A percentile compares a stretch with the other conserved stretches of the same genome.
These are phyloP conservation scores for Cryptops parisi DNA, from an alignment of 2,888 invertebrate genomes.

Conservation along the genomic window DNA sequence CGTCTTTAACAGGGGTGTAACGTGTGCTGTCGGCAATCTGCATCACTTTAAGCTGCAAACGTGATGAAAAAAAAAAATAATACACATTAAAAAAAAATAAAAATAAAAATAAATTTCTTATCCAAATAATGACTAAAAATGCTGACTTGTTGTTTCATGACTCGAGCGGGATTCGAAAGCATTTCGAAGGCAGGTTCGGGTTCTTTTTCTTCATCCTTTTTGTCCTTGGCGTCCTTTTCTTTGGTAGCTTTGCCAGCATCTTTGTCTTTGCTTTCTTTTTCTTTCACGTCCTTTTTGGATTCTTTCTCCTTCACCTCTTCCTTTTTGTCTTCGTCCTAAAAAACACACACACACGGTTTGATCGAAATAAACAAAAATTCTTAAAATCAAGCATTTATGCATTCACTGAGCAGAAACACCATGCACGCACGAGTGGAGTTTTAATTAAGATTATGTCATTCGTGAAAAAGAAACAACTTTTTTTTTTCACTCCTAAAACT, in stretches of 20 bases:
- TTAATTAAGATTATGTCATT: no score
- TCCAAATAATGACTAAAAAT: no score
- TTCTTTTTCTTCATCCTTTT: constrained; percentile 44
- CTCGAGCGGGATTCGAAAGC: constrained; percentile 83
- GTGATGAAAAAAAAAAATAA: constrained; percentile 14
- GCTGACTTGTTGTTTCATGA: constrained; percentile 68
- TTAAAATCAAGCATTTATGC: no score
- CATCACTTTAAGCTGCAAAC: constrained; percentile 42
- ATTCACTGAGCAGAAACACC: no score
- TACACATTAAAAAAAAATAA: background rate
- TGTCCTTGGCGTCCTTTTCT: constrained; percentile 25
- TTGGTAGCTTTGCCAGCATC: constrained; percentile 34
- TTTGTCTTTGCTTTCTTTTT: constrained; percentile 27
- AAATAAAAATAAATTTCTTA: background rate
- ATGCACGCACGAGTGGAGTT: no score
- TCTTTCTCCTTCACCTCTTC: constrained; percentile 32
- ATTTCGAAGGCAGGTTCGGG: constrained; percentile 79
- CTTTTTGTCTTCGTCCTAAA: constrained; percentile 34
- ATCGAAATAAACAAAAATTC: no score
- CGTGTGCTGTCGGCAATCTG: constrained; percentile 61
- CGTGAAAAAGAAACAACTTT: no score
- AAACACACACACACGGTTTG: no score
- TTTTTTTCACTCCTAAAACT: no score
- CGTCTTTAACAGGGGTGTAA: constrained; percentile 80
- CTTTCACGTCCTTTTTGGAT: constrained; percentile 31